Evolutionary conservation across 1,140 invertebrate genomes (phyloP).

Genomic region (Ceratosolen fusciceps): DNA sequence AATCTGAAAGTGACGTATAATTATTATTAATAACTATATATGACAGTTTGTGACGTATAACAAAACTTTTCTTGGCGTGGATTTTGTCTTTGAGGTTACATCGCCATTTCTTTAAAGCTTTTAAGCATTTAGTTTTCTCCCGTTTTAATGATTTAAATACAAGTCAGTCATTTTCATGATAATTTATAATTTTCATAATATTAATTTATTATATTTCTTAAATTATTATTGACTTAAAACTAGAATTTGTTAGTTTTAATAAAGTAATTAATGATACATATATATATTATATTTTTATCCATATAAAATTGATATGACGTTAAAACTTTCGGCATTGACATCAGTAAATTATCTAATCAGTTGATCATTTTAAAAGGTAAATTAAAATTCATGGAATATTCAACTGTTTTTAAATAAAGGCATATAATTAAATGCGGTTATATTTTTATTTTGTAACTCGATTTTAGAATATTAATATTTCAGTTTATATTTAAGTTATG

Average conservation of each 20-base stretch:
- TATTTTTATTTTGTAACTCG: neutral
- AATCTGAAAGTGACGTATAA: no score
- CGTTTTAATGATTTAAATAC: neutral
- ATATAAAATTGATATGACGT: conserved; percentile 11
- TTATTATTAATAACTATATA: neutral
- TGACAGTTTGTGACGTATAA: neutral
- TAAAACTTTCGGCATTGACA: conserved; percentile 14
- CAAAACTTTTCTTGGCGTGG: conserved; percentile 11
- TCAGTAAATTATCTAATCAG: conserved; percentile 36
- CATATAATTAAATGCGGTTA: neutral
- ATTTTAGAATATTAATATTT: conserved; percentile 1
- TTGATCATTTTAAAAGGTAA: conserved; percentile 26
- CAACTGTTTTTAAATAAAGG: neutral
- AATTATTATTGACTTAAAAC: neutral
- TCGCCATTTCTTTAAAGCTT: conserved; percentile 19
- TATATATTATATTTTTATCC: neutral
- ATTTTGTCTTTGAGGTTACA: conserved; percentile 28
- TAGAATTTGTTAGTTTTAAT: neutral
- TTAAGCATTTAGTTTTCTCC: neutral
- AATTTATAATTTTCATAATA: neutral
- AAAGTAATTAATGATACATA: neutral
- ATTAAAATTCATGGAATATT: conserved; percentile 1
- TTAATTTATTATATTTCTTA: neutral
- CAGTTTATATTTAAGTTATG: neutral
- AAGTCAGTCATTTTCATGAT: neutral